These are phyloP conservation scores for Sternotherus odoratus DNA, from an alignment of 2,797 vertebrate genomes.

Conservation along the genomic window DNA sequence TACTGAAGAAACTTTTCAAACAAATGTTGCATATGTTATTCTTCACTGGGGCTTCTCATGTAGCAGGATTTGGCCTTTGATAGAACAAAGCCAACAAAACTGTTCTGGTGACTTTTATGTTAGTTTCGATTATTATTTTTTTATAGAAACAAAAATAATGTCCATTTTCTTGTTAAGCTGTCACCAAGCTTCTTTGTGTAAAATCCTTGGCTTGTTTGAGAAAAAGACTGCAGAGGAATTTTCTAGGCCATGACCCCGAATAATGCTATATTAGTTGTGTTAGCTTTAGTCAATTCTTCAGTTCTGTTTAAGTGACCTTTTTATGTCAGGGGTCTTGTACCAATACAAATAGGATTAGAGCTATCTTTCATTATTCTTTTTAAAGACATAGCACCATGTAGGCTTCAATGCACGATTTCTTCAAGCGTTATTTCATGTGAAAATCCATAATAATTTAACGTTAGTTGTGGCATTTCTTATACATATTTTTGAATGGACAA, in stretches of 20 bases:
- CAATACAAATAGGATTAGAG: background rate
- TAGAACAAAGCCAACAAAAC: background rate
- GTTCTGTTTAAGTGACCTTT: background rate
- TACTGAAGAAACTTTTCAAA: background rate
- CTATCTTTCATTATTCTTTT: background rate
- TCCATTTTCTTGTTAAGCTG: background rate
- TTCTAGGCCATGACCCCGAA: background rate
- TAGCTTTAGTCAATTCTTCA: background rate
- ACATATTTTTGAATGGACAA: background rate
- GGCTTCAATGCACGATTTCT: background rate
- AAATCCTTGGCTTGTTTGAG: background rate
- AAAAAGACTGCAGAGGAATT: background rate
- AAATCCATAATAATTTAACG: background rate
- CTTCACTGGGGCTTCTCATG: background rate
- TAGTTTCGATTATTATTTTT: background rate
- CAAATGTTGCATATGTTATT: background rate
- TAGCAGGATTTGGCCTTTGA: background rate
- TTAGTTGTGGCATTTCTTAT: background rate
- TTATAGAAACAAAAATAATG: background rate
- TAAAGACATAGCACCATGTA: background rate
- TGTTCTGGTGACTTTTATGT: background rate
- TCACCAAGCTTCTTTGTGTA: background rate
- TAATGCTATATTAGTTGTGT: background rate
- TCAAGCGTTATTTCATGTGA: background rate
- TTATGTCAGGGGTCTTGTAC: background rate